Conservation (phyloP, 2,113 vertebrate species). For the Nothobranchius kuhntae region DNA sequence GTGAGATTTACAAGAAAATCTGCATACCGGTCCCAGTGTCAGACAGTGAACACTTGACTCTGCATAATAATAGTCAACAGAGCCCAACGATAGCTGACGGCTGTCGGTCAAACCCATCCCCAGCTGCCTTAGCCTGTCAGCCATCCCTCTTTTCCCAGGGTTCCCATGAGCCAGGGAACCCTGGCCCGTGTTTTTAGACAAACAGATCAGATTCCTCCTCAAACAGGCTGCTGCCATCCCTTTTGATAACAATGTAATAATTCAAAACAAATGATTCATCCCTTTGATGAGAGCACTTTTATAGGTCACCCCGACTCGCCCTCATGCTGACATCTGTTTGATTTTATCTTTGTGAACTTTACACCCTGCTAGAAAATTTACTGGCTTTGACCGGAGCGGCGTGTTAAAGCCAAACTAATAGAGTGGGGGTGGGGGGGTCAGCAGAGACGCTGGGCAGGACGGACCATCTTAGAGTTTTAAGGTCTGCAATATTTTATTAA, state of each 20-base stretch:
- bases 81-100: constrained; percentile 76
- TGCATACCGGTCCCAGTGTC: constrained; percentile 33
- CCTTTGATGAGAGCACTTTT: constrained; percentile 99
- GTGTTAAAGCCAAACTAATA: constrained; percentile 93
- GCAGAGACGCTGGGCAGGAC: constrained; percentile 80
- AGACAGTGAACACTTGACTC: constrained; percentile 38
- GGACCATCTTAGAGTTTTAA: constrained; percentile 7
- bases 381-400: constrained; percentile 91
- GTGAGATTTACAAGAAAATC: constrained; percentile 26
- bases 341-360: constrained; percentile 99
- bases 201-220: constrained; percentile 99
- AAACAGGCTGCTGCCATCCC: constrained; percentile 93
- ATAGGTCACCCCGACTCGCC: constrained; percentile 94
- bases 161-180: constrained; percentile 78
- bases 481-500: constrained; percentile 3
- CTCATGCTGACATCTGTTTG: constrained; percentile 99
- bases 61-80: constrained; percentile 61
- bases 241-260: constrained; percentile 99
- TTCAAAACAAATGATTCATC: constrained; percentile 99
- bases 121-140: constrained; percentile 78
- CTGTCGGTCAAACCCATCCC: constrained; percentile 88
- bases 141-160: constrained; percentile 89
- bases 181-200: constrained; percentile 91
- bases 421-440: constrained; percentile 78
- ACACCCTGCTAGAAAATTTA: constrained; percentile 97